Evolutionary conservation across 2,888 invertebrate genomes (phyloP).

Genomic region (Abscondita cerata): DNA sequence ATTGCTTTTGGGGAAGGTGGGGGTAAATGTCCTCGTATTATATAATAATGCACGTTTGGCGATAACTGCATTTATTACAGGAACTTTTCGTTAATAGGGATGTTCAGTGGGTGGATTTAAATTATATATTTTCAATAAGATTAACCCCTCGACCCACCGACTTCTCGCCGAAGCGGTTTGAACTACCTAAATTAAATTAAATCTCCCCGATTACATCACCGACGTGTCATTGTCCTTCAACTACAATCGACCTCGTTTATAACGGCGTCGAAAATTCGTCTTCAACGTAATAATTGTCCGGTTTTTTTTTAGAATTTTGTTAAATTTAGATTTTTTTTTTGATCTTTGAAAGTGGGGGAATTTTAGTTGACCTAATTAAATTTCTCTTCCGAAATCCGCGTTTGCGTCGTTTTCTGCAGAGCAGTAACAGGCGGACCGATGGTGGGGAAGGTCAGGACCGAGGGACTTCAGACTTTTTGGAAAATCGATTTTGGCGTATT

Average conservation of each 20-base stretch:
- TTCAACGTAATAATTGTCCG: background rate
- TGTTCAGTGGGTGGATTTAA: too few species aligned
- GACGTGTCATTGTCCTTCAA: slow-evolving; percentile 29
- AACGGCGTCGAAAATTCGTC: background rate
- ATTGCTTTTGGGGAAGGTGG: slow-evolving; percentile 27
- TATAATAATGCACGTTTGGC: slow-evolving; percentile 26
- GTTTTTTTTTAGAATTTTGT: background rate
- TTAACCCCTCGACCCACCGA: too few species aligned
- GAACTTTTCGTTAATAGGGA: too few species aligned
- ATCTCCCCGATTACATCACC: slow-evolving; percentile 28
- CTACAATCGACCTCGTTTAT: slow-evolving; percentile 30
- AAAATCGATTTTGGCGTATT: slow-evolving; percentile 1
- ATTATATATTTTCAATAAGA: too few species aligned
- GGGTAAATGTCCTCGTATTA: slow-evolving; percentile 28
- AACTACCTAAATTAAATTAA: slow-evolving; percentile 16
- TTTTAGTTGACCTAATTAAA: slow-evolving; percentile 19
- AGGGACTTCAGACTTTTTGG: slow-evolving; percentile 18
- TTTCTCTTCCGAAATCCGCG: slow-evolving; percentile 19
- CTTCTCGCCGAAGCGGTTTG: too few species aligned
- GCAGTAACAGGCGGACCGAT: slow-evolving; percentile 17
- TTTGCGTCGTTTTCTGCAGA: slow-evolving; percentile 29
- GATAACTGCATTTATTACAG: background rate
- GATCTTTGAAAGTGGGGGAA: background rate
- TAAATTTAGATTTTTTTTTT: background rate
- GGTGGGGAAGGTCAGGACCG: slow-evolving; percentile 35